These are phyloP conservation scores for Azemiops feae DNA, from an alignment of 2,113 vertebrate species.

Conservation along the genomic window DNA sequence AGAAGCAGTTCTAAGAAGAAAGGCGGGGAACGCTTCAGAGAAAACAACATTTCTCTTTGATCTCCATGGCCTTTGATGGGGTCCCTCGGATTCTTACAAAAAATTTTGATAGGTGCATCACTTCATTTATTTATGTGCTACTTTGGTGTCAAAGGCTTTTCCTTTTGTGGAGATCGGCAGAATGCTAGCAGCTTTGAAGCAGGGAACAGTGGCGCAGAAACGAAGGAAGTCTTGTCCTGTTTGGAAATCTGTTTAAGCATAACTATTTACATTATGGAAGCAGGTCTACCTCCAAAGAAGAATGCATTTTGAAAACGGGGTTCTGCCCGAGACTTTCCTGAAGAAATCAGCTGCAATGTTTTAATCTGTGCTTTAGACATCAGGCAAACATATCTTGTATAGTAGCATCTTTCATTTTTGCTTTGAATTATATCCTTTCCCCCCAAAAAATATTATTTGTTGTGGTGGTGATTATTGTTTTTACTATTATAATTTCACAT, in stretches of 20 bases:
- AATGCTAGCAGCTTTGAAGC: background rate
- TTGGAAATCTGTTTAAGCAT: background rate
- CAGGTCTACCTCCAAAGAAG: background rate
- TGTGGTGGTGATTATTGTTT: background rate
- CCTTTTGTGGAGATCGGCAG: background rate
- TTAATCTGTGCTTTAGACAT: background rate
- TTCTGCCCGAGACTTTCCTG: background rate
- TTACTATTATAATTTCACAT: background rate
- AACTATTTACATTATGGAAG: background rate
- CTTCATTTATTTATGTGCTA: slow-evolving; percentile 34
- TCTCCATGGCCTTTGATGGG: slow-evolving; percentile 16
- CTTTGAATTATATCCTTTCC: background rate
- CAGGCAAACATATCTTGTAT: too few relatives aligned
- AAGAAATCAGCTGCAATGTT: background rate
- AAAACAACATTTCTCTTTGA: background rate
- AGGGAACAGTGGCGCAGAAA: background rate
- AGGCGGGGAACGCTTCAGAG: background rate
- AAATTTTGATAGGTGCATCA: background rate
- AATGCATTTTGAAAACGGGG: background rate
- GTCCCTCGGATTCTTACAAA: slow-evolving; percentile 6
- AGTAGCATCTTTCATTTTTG: background rate
- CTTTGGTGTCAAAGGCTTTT: background rate
- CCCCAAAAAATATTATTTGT: background rate
- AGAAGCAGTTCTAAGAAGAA: slow-evolving; percentile 16
- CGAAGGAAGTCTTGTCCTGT: background rate